A percentile compares a stretch with the other conserved stretches of the same genome.
phyloP scores from a whole-genome alignment of 2,888 invertebrate genomes.

The Branchipolynoe longqiensis region DNA sequence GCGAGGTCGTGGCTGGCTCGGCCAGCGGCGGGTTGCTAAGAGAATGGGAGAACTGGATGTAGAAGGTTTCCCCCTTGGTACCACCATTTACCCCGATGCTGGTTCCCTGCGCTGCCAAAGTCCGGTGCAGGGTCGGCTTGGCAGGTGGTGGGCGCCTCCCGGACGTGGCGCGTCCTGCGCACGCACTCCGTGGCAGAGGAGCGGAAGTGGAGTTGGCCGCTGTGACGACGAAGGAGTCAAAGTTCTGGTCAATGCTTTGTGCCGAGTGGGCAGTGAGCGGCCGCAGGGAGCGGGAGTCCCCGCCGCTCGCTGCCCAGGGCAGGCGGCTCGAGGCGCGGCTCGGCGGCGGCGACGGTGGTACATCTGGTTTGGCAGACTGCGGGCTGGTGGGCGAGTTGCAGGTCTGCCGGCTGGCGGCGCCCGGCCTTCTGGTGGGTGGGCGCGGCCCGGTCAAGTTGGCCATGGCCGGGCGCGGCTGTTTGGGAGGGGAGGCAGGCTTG shows the following conservation, averaged over 20 bases:
- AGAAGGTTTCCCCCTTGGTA: slow-evolving; percentile 71
- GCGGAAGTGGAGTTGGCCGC: not conserved
- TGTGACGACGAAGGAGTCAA: slow-evolving; percentile 50
- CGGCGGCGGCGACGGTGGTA: slow-evolving; percentile 38
- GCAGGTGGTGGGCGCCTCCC: slow-evolving; percentile 60
- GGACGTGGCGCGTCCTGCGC: slow-evolving; percentile 59
- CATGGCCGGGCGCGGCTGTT: slow-evolving; percentile 12
- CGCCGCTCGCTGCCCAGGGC: not conserved
- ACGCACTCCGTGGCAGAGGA: slow-evolving; percentile 51
- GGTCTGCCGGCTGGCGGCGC: not conserved
- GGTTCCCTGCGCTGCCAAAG: slow-evolving; percentile 33
- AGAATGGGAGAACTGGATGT: slow-evolving; percentile 75
- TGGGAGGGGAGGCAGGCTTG: not conserved
- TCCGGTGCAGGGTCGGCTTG: slow-evolving; percentile 62
- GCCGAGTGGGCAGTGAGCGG: slow-evolving; percentile 41
- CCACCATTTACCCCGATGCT: slow-evolving; percentile 63
- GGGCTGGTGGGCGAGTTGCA: slow-evolving; percentile 28
- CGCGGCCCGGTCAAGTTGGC: not conserved
- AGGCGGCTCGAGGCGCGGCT: not conserved
- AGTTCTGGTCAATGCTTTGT: slow-evolving; percentile 32
- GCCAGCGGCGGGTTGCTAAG: slow-evolving; percentile 68
- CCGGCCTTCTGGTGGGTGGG: not conserved
- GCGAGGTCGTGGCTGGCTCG: not conserved
- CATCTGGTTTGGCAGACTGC: slow-evolving; percentile 15
- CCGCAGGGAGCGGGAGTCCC: slow-evolving; percentile 11